These are phyloP conservation scores for Stegodyphus dumicola DNA, from an alignment of 1,140 invertebrate genomes.

Conservation along the genomic window DNA sequence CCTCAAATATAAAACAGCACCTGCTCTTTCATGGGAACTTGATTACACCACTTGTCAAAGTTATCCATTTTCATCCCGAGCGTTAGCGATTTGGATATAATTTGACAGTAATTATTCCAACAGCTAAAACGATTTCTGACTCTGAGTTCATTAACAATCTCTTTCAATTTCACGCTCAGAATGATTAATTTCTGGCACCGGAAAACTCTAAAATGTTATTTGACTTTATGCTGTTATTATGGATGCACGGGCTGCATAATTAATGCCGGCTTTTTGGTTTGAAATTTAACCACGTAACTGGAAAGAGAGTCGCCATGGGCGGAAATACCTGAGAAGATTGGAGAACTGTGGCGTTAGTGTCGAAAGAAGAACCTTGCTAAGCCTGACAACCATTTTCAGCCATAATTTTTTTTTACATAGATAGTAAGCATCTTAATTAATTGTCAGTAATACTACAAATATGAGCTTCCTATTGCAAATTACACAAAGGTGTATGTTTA, in stretches of 20 bases:
- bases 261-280: constrained; percentile 17
- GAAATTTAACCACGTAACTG: not conserved
- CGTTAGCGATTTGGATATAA: constrained; percentile 32
- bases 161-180: constrained; percentile 37
- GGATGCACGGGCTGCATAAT: constrained; percentile 20
- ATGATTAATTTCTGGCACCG: constrained; percentile 27
- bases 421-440: too few species aligned
- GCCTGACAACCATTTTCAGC: too few species aligned
- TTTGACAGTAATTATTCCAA: constrained; percentile 54
- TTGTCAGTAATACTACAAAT: too few species aligned
- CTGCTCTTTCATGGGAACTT: too few species aligned
- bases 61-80: constrained; percentile 37
- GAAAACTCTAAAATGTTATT: constrained; percentile 24
- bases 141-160: constrained; percentile 48
- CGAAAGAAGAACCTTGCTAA: too few species aligned
- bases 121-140: constrained; percentile 30
- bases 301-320: too few species aligned
- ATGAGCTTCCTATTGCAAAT: too few species aligned
- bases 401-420: too few species aligned
- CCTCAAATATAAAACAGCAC: too few species aligned
- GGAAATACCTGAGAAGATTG: too few species aligned
- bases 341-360: too few species aligned
- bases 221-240: constrained; percentile 5
- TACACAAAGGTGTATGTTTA: too few species aligned
- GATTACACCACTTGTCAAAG: not conserved